Evolutionary conservation across 2,888 invertebrate genomes (phyloP), one percentile per base, ranked within the genome.

Genomic region (Coronaproctus castanopsis): DNA sequence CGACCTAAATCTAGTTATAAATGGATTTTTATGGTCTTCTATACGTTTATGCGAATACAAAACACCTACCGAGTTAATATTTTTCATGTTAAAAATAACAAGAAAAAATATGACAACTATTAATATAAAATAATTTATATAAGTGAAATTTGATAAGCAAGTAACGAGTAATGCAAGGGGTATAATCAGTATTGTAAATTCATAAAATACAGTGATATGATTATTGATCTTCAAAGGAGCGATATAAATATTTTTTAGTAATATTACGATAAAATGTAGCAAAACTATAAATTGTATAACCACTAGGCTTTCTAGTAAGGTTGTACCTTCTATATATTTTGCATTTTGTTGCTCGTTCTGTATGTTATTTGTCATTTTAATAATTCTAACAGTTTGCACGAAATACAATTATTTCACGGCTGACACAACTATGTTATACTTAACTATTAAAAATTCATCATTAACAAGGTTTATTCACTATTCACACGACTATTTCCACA

Each of bases 1-100:
- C 0, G 83, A 80, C 65, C 90, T 77, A 57, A 81, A 73, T 67
- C 81, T 77, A 5, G 87, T 82, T 62, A 91, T 73, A 55, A 59
- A 64, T 18, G 65, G 61, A 48, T 61, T 55, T 57, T 62, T 64
- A 66, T 56, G 51, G 48, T 24, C 24, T 19, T 58, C 61, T 54
- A 64, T 64, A 20, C 50, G 20, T 14, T 52, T 50, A 3, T 2
- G 21, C 54, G 53, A 24, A 5, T 49, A 21, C 18, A 36, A 5
- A 53, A 18, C 2, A 50, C 24, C n/a, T 20, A 36, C 5, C 20
- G 14, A 5, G 21, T 57, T 36, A 24, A 55, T 52, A 54, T 50
- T 24, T 14, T 55, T 50, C 21, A 24, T 18, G 24, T 24, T 52
- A 65, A 19, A 50, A 69, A 63, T 48, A 21, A 65, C 2, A 21